phyloP scores from a whole-genome alignment of 1,140 invertebrate species.

The Tetranychus urticae region DNA sequence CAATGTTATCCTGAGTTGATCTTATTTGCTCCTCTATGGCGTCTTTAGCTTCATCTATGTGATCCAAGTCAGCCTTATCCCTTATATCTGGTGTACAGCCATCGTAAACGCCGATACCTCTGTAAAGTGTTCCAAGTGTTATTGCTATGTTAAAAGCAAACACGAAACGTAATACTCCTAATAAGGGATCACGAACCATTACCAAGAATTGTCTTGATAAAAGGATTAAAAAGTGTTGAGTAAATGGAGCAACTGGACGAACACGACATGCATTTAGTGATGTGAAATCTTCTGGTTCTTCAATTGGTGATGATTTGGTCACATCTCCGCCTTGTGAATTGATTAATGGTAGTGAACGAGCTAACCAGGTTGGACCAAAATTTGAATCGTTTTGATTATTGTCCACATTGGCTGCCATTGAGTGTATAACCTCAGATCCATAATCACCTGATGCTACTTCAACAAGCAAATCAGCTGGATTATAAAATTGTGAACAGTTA shows the following conservation, averaged over 20 bases:
- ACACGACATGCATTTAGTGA: too few relatives aligned
- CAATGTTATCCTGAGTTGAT: neutral
- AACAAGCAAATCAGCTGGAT: constrained; percentile 4
- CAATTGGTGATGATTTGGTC: too few relatives aligned
- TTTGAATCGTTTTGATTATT: neutral
- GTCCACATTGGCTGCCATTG: neutral
- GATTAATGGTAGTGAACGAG: too few relatives aligned
- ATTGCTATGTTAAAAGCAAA: neutral
- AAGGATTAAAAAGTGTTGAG: neutral
- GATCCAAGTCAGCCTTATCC: neutral
- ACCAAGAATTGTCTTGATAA: neutral
- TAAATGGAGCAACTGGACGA: neutral
- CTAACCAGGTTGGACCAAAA: too few relatives aligned
- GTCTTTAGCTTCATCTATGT: neutral
- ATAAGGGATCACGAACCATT: neutral
- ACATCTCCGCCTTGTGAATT: too few relatives aligned
- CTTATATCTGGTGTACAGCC: neutral
- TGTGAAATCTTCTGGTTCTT: too few relatives aligned
- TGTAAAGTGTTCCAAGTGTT: neutral
- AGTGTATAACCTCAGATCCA: neutral
- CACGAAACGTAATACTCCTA: neutral
- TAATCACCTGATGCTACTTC: constrained; percentile 1
- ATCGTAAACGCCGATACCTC: neutral
- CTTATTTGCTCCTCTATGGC: neutral
- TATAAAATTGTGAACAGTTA: neutral